These are phyloP conservation scores for Pedetes capensis DNA, from an alignment of 2,113 vertebrate species.

Conservation along the genomic window DNA sequence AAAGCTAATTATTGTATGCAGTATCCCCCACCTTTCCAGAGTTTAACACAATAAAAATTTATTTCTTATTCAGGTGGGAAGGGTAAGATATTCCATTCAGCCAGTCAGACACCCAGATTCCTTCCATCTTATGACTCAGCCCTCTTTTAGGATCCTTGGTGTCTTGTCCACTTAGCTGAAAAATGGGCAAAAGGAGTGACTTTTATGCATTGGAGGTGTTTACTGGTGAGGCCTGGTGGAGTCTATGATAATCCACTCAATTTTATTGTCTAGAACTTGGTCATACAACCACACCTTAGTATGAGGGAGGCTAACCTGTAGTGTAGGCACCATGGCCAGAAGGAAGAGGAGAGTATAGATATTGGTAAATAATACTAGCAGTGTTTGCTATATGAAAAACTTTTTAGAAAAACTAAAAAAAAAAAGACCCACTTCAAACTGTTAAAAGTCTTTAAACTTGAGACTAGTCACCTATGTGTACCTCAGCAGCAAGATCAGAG, in stretches of 20 bases:
- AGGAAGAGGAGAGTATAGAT: not conserved
- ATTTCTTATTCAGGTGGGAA: not conserved
- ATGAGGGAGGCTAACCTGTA: not conserved
- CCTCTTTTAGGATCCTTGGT: not conserved
- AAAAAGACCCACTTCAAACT: not conserved
- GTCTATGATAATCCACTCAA: not conserved
- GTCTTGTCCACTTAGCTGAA: not conserved
- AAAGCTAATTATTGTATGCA: not conserved
- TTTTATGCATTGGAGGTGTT: not conserved
- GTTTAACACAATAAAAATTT: not conserved
- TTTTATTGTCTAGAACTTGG: slow-evolving; percentile 4
- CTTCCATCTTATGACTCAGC: not conserved
- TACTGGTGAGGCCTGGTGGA: not conserved
- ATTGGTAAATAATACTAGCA: not conserved
- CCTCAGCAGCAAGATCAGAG: not conserved
- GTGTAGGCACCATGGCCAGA: not conserved
- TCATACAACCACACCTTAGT: not conserved
- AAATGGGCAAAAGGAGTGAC: not conserved
- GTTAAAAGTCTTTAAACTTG: not conserved
- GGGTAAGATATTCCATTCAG: not conserved
- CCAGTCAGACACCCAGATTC: not conserved
- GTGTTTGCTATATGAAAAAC: not conserved
- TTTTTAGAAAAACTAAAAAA: not conserved
- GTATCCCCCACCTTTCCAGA: not conserved
- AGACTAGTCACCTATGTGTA: not conserved